Conservation (phyloP, 2,113 vertebrate species). For the Probosciger aterrimus region DNA sequence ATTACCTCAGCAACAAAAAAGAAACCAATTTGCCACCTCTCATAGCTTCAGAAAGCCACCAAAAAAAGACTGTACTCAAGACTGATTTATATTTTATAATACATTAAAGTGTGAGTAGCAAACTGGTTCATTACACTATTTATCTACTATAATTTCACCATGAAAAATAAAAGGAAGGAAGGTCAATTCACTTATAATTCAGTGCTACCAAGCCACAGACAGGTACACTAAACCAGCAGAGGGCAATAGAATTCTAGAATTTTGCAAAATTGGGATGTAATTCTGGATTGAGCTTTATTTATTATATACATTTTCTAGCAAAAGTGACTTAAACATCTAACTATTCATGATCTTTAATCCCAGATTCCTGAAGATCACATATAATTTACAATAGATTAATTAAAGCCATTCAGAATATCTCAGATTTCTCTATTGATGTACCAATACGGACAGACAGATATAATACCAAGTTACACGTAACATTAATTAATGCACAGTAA, state of each 20-base stretch:
- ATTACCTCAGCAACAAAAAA: neutral
- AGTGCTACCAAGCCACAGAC: neutral
- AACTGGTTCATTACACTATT: neutral
- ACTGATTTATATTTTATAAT: neutral
- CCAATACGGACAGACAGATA: neutral
- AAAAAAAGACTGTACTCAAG: neutral
- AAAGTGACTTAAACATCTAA: neutral
- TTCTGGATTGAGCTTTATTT: constrained; percentile 6
- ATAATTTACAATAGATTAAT: neutral
- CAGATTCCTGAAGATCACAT: neutral
- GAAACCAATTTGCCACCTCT: neutral
- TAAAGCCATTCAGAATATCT: neutral
- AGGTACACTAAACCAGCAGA: constrained; percentile 57
- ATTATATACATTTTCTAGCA: constrained; percentile 15
- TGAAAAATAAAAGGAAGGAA: neutral
- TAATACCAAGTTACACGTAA: neutral
- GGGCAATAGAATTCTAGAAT: constrained; percentile 69
- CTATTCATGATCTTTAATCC: neutral
- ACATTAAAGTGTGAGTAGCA: neutral
- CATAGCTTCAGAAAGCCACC: neutral
- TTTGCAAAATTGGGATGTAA: constrained; percentile 32
- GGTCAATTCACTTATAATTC: neutral
- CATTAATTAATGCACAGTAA: neutral
- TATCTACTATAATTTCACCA: neutral
- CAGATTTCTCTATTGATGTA: neutral